Conservation (phyloP, 2,888 invertebrate genomes). For the Acanthosepion esculentum region DNA sequence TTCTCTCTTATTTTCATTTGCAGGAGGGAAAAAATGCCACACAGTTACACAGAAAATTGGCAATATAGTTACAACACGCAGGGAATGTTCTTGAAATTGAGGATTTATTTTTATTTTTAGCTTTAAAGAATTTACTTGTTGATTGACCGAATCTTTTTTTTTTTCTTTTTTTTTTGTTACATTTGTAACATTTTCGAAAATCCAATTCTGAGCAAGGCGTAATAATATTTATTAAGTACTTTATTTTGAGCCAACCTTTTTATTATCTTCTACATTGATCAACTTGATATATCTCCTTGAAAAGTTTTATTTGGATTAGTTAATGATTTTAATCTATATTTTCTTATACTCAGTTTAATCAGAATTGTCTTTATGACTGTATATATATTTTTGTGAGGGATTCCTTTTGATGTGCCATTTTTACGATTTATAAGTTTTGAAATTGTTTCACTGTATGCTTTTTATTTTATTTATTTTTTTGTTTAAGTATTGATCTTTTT, state of each 20-base stretch:
- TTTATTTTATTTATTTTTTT: no score
- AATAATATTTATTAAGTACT: neutral
- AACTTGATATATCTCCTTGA: no score
- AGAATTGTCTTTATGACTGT: no score
- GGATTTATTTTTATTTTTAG: neutral
- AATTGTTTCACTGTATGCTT: no score
- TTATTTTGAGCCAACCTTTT: neutral
- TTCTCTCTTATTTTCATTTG: constrained; percentile 49
- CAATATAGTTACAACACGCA: constrained; percentile 71
- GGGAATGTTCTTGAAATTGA: constrained; percentile 67
- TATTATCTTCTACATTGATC: neutral
- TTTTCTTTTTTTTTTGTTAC: neutral
- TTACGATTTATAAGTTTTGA: no score
- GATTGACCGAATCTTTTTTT: neutral
- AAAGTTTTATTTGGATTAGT: no score
- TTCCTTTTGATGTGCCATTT: no score
- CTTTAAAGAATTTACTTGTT: neutral
- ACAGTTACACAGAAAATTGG: constrained; percentile 70
- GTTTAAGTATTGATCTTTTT: no score
- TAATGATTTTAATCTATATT: neutral
- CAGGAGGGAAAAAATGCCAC: constrained; percentile 65
- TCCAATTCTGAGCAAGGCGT: neutral
- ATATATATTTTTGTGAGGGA: no score
- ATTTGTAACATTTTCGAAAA: neutral
- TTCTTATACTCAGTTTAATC: no score